Conservation (phyloP, 2,113 vertebrate species). For the Heptranchias perlo region DNA sequence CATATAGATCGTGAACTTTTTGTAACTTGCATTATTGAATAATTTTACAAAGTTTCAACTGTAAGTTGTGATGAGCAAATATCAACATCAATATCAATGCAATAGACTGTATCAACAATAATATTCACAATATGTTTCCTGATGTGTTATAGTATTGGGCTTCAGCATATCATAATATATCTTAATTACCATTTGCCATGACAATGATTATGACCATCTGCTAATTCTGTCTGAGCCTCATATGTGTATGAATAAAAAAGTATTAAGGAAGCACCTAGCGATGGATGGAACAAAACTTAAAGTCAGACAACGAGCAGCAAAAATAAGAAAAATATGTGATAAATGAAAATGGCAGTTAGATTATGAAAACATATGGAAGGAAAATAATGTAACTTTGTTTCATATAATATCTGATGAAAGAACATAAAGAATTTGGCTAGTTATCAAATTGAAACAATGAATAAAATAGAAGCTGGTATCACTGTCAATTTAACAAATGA, state of each 20-base stretch:
- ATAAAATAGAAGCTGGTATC: not conserved
- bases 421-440: not conserved
- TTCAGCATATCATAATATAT: not conserved
- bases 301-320: not conserved
- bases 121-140: not conserved
- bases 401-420: not conserved
- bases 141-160: not conserved
- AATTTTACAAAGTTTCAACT: not conserved
- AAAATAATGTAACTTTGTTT: not conserved
- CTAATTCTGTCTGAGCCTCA: not conserved
- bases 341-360: not conserved
- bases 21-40: not conserved
- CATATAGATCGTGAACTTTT: not conserved
- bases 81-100: not conserved
- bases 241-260: not conserved
- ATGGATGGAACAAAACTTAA: not conserved
- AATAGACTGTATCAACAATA: not conserved
- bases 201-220: slow-evolving; percentile 32
- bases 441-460: not conserved
- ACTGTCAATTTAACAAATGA: slow-evolving; percentile 1
- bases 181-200: slow-evolving; percentile 28
- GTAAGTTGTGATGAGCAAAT: not conserved
- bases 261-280: not conserved
- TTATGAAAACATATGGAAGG: not conserved
- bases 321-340: not conserved